Evolutionary conservation across 2,888 invertebrate species (phyloP), one percentile per base, ranked within the genome.

Genomic region (Phalera bucephala): DNA sequence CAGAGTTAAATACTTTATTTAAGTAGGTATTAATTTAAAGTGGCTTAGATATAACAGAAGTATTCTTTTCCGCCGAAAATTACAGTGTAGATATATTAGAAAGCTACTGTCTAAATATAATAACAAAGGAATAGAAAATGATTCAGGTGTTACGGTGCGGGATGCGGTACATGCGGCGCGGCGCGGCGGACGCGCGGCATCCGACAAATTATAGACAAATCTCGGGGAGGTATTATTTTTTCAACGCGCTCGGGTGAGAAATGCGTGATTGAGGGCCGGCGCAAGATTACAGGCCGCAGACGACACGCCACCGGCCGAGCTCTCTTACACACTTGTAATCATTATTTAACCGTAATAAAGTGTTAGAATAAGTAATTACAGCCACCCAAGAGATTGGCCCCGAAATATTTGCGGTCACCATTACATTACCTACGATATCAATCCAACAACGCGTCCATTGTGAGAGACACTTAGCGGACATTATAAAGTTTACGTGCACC

Each of bases 241-340:
- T 89, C 87, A 89, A 81, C 88, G 84, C 89, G 83, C 74, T 56
- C 74, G 86, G 86, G 89, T 89, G 89, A 89, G 88, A 89, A 89
- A 80, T 83, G 85, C 83, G 77, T 87, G 87, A 89, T 88, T 89
- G 85, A 75, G 76, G 86, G 77, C 78, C 88, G 88, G 89, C 80
- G 36, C 56, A 54, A 80, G 86, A 89, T 89, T 87, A 89, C 87
- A 89, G 87, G 72, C 70, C 61, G 51, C 69, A 64, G 72, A 56
- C 52, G 79, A 79, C 87, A 79, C 80, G 85, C 86, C 84, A 84
- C 84, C 85, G 76, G 70, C 80, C 64, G 60, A 68, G 70, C 75
- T 72, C 80, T 72, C 71, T 79, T 77, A 77, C 79, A 77, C 79
- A 79, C 79, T 80, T 81, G 81, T 72, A 72, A 78, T 78, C 76